Evolutionary conservation across 2,113 vertebrate genomes (phyloP).

Genomic region (Sciurus niger): DNA sequence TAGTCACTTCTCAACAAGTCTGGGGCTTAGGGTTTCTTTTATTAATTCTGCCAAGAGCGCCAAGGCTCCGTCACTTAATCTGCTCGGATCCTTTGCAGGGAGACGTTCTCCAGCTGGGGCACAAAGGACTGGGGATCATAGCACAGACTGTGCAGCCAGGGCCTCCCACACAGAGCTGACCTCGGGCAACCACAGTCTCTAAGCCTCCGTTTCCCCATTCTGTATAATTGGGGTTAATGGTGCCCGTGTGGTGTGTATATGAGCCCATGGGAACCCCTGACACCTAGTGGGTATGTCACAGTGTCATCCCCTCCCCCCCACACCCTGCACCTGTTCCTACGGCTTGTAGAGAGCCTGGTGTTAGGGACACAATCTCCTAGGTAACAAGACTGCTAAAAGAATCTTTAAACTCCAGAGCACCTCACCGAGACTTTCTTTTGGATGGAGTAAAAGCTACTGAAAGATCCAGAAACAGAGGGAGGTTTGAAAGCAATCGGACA

Average conservation of each 20-base stretch:
- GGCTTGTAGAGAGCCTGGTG: not conserved
- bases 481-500: not conserved
- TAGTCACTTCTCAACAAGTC: not conserved
- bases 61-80: not conserved
- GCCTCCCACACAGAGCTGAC: rapidly evolving
- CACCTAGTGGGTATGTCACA: rapidly evolving
- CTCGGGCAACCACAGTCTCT: not conserved
- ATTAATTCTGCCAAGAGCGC: not conserved
- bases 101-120: not conserved
- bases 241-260: rapidly evolving
- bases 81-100: rapidly evolving
- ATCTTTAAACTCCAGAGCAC: slow-evolving; percentile 9
- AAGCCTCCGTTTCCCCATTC: not conserved
- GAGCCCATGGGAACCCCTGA: not conserved
- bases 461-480: not conserved
- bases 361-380: slow-evolving; percentile 47
- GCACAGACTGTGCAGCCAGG: not conserved
- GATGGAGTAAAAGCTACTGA: not conserved
- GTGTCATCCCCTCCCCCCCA: no score
- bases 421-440: not conserved
- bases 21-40: not conserved
- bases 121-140: not conserved
- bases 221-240: not conserved
- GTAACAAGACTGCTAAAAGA: slow-evolving; percentile 61
- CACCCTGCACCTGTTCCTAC: not conserved